phyloP scores from a whole-genome alignment of 2,113 vertebrate species.

The Aspidoscelis tigris region DNA sequence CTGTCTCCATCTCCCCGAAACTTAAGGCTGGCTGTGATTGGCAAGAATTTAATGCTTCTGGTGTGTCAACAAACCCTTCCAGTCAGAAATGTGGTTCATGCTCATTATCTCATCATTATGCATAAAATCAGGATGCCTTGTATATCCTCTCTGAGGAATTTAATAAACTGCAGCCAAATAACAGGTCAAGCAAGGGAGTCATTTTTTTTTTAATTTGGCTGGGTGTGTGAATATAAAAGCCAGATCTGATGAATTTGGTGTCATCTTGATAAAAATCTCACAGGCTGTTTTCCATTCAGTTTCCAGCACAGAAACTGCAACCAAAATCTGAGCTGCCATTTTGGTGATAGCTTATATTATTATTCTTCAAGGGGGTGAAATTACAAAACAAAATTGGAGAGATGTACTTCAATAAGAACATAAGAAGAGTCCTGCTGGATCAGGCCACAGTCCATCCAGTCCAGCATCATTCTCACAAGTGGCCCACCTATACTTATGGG shows the following conservation, averaged over 20 bases:
- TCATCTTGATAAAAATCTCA: slow-evolving; percentile 52
- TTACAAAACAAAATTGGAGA: too few relatives aligned
- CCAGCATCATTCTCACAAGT: too few relatives aligned
- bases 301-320: background rate
- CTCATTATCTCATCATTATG: slow-evolving; percentile 49
- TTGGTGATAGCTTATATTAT: background rate
- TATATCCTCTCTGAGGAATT: slow-evolving; percentile 47
- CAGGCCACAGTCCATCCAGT: too few relatives aligned
- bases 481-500: too few relatives aligned
- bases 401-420: too few relatives aligned
- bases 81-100: slow-evolving; percentile 43
- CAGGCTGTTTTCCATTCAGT: slow-evolving; percentile 34
- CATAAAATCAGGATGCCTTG: slow-evolving; percentile 37
- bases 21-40: background rate
- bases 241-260: slow-evolving; percentile 51
- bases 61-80: slow-evolving; percentile 16
- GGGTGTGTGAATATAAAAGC: slow-evolving; percentile 58
- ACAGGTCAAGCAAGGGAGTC: slow-evolving; percentile 55
- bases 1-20: background rate
- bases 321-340: background rate
- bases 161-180: slow-evolving; percentile 55
- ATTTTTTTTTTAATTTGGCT: slow-evolving; percentile 43
- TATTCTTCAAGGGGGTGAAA: background rate
- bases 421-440: too few relatives aligned
- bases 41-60: background rate